Percentiles rank a stretch among this genome's conserved stretches.
These are phyloP conservation scores for Trissolcus basalis DNA, from an alignment of 1,140 invertebrate species.

Conservation along the genomic window DNA sequence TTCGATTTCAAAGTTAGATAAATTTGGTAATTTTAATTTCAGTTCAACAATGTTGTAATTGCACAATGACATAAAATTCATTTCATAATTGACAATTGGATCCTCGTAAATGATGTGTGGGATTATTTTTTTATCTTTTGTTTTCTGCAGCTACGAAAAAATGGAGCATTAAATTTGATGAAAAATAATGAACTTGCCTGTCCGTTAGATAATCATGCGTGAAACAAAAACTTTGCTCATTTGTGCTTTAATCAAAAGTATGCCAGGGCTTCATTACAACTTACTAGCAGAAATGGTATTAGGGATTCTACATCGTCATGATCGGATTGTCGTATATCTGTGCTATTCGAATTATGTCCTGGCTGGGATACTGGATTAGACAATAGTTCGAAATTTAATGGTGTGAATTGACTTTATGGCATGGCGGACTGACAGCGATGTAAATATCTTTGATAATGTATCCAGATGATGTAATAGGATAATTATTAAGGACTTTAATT, in stretches of 20 bases:
- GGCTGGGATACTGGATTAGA: slow-evolving; percentile 15
- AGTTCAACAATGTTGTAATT: no score
- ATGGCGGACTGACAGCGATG: slow-evolving; percentile 7
- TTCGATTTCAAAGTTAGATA: no score
- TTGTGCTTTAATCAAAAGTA: slow-evolving; percentile 3
- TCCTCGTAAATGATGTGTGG: no score
- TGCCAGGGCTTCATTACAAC: background rate
- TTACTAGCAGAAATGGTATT: background rate
- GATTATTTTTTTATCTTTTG: no score
- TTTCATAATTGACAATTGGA: no score
- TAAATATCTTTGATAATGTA: slow-evolving; percentile 8
- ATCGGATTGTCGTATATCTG: slow-evolving; percentile 9
- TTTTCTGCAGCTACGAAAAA: no score
- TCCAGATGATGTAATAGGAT: background rate
- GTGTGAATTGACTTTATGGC: slow-evolving; percentile 17
- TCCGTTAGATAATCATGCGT: no score
- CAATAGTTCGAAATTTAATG: slow-evolving; percentile 22
- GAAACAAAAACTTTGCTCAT: slow-evolving; percentile 1
- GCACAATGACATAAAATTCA: no score
- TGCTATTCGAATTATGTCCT: slow-evolving; percentile 16
- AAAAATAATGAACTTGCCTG: no score
- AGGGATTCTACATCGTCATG: slow-evolving; percentile 2
- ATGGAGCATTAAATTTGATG: no score
- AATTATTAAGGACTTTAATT: background rate
- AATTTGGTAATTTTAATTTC: no score